These are phyloP conservation scores for Halocynthia roretzi DNA, from an alignment of 23 tunicate species.

Conservation along the genomic window DNA sequence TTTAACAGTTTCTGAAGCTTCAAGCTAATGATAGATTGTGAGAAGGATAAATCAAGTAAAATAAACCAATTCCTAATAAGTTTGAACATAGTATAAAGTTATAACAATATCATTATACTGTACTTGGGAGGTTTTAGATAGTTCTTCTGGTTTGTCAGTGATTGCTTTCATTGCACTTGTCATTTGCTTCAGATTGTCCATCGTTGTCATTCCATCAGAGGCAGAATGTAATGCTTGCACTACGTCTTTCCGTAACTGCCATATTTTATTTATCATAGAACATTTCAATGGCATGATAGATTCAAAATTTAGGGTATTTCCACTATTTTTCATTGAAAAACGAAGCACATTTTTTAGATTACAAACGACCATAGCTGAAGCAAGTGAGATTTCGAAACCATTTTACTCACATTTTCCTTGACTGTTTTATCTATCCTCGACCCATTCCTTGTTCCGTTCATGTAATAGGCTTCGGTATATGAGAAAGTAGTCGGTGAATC, in stretches of 20 bases:
- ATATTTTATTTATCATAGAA: not conserved
- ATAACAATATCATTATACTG: not conserved
- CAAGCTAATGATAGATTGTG: slow-evolving; percentile 14
- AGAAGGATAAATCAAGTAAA: too few species aligned
- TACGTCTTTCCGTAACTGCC: slow-evolving; percentile 73
- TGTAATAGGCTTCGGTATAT: not conserved
- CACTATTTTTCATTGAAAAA: too few species aligned
- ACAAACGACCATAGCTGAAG: not conserved
- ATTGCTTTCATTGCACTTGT: slow-evolving; percentile 91
- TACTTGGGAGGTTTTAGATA: slow-evolving; percentile 60
- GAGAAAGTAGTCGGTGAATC: not conserved
- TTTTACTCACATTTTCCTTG: slow-evolving; percentile 14
- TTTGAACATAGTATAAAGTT: not conserved
- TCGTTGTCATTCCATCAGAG: slow-evolving; percentile 69
- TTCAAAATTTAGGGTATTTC: too few species aligned
- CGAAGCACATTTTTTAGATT: not conserved
- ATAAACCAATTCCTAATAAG: not conserved
- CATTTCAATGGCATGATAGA: not conserved
- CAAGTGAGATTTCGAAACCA: not conserved
- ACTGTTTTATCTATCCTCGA: slow-evolving; percentile 1
- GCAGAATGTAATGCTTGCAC: slow-evolving; percentile 75
- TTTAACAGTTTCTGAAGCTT: slow-evolving; percentile 56
- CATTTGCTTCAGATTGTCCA: slow-evolving; percentile 93
- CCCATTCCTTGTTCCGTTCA: not conserved
- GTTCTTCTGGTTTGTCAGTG: slow-evolving; percentile 69